A percentile compares a stretch with the other conserved stretches of the same genome.
Evolutionary conservation across 2,888 invertebrate genomes (phyloP).

Genomic region (Synergus gifuensis): DNA sequence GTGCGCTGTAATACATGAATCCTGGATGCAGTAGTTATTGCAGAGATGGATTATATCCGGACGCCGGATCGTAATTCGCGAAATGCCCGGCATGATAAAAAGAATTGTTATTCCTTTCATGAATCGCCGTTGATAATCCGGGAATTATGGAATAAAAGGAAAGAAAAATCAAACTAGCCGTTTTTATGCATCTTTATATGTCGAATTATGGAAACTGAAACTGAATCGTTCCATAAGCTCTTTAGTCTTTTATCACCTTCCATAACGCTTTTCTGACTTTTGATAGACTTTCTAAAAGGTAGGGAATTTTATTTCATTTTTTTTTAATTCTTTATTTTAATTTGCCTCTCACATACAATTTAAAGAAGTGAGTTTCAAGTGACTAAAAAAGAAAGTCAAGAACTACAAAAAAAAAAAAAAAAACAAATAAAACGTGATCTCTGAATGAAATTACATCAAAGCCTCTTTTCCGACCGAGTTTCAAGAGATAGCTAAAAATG

Average conservation of each 20-base stretch:
- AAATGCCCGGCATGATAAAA: constrained; percentile 42
- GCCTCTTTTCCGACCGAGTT: not conserved
- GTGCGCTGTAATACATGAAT: constrained; percentile 49
- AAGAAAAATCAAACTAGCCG: constrained; percentile 26
- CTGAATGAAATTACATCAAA: not conserved
- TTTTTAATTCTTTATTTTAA: not conserved
- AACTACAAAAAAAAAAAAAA: not conserved
- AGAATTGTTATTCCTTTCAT: constrained; percentile 38
- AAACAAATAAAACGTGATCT: not conserved
- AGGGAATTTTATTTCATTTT: constrained; percentile 1
- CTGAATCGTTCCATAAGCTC: constrained; percentile 11
- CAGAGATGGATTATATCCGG: constrained; percentile 50
- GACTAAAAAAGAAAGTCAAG: not conserved
- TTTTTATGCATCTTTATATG: constrained; percentile 24
- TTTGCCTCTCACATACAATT: not conserved
- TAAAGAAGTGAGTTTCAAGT: not conserved
- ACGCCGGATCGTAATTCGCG: constrained; percentile 46
- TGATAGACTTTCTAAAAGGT: not conserved
- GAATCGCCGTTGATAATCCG: constrained; percentile 30
- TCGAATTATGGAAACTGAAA: constrained; percentile 8
- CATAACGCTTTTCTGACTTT: constrained; percentile 11
- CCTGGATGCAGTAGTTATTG: constrained; percentile 48
- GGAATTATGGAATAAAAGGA: constrained; percentile 31
- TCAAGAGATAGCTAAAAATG: not conserved
- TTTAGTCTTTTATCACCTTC: constrained; percentile 16